Evolutionary conservation across 2,888 invertebrate genomes (phyloP).

Genomic region (Perithous albicinctus): DNA sequence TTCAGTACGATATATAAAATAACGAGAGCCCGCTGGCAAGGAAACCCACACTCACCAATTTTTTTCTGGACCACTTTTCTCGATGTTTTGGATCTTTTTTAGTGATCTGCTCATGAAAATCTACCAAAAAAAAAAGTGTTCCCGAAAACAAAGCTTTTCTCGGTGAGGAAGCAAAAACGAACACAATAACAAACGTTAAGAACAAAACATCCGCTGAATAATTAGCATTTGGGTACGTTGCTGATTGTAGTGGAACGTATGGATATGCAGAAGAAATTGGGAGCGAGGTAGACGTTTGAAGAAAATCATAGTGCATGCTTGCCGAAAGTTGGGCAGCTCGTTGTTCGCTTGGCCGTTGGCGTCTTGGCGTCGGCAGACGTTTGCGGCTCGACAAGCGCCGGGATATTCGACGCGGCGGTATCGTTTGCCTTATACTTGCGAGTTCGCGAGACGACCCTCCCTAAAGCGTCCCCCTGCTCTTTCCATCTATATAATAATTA

Average conservation of each 20-base stretch:
- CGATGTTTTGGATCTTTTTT: no score
- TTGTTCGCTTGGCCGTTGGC: slow-evolving; percentile 6
- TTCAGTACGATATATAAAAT: no score
- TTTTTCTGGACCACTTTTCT: no score
- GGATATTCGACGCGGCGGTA: slow-evolving; percentile 49
- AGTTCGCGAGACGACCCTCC: slow-evolving; percentile 37
- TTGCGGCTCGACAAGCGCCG: slow-evolving; percentile 48
- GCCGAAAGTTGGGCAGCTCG: slow-evolving; percentile 32
- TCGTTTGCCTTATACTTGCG: slow-evolving; percentile 56
- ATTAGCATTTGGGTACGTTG: slow-evolving; percentile 1
- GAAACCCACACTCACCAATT: no score
- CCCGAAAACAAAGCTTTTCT: no score
- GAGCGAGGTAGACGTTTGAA: background rate
- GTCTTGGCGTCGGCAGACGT: slow-evolving; percentile 31
- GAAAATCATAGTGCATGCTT: slow-evolving; percentile 38
- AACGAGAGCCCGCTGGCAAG: no score
- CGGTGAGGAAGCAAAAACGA: background rate
- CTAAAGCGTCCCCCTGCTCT: slow-evolving; percentile 3
- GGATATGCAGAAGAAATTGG: slow-evolving; percentile 6
- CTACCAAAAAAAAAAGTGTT: no score
- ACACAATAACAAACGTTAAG: background rate
- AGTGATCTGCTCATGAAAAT: no score
- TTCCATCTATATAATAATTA: slow-evolving; percentile 67
- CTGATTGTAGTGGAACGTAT: slow-evolving; percentile 11
- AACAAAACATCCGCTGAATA: background rate